A percentile compares a stretch with the other conserved stretches of the same genome.
These are phyloP conservation scores for Thalassaphorura encarpata DNA, from an alignment of 1,140 invertebrate genomes.

Conservation along the genomic window DNA sequence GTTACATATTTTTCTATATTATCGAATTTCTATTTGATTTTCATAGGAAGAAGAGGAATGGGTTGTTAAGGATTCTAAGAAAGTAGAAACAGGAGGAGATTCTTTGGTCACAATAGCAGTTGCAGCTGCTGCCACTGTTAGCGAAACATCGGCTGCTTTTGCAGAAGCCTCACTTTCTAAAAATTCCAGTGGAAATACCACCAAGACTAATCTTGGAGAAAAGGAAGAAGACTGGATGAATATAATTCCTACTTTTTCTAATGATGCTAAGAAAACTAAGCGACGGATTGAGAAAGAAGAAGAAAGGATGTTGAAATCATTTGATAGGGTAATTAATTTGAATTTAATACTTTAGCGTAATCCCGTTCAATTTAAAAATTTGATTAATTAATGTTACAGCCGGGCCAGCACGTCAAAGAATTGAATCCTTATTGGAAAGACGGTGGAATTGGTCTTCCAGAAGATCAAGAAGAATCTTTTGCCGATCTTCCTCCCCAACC, in stretches of 20 bases:
- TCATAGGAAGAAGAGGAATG: conserved; percentile 42
- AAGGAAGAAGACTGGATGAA: conserved; percentile 44
- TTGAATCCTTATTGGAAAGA: conserved; percentile 89
- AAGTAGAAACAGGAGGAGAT: conserved; percentile 38
- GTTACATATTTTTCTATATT: too few relatives aligned
- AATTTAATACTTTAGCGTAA: too few relatives aligned
- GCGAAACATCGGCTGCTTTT: too few relatives aligned
- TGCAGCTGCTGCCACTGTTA: not conserved
- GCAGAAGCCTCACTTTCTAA: not conserved
- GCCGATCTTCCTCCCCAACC: conserved; percentile 22
- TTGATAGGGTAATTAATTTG: conserved; percentile 36
- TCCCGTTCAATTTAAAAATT: too few relatives aligned
- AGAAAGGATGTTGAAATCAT: conserved; percentile 41
- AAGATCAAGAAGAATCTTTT: conserved; percentile 33
- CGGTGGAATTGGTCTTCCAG: conserved; percentile 68
- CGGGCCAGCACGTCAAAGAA: conserved; percentile 60
- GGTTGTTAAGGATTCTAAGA: conserved; percentile 34
- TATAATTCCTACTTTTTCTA: conserved; percentile 38
- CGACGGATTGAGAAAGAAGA: conserved; percentile 41
- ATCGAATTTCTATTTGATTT: too few relatives aligned
- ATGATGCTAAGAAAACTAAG: conserved; percentile 37
- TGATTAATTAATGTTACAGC: conserved; percentile 39
- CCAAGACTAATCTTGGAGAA: conserved; percentile 12
- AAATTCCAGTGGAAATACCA: conserved; percentile 8
- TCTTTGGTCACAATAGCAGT: not conserved